phyloP scores from a whole-genome alignment of 2,797 vertebrate species.

The Sebastes iracundus region DNA sequence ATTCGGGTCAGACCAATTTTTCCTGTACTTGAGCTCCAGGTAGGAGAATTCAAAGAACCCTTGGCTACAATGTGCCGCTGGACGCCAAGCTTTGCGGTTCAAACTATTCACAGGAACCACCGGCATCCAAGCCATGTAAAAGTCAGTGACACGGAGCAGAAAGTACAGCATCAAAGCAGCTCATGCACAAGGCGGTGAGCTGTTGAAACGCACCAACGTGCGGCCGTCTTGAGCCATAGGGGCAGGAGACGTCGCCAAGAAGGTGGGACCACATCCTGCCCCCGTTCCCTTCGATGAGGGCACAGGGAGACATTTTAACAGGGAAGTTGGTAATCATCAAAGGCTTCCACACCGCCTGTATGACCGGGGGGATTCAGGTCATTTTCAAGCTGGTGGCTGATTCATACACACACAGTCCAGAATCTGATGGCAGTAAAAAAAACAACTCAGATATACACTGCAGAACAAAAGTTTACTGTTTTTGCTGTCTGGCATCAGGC shows the following conservation, averaged over 20 bases:
- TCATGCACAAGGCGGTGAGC: constrained; percentile 53
- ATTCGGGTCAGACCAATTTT: constrained; percentile 40
- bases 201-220: constrained; percentile 55
- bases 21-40: constrained; percentile 43
- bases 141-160: constrained; percentile 50
- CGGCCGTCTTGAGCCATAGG: constrained; percentile 42
- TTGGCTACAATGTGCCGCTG: constrained; percentile 24
- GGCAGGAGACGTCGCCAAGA: constrained; percentile 56
- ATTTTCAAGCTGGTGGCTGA: constrained; percentile 46
- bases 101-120: constrained; percentile 51
- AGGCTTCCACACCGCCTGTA: constrained; percentile 23
- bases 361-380: constrained; percentile 34
- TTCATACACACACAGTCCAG: constrained; percentile 35
- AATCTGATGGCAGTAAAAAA: constrained; percentile 32
- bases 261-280: constrained; percentile 74
- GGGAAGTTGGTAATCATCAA: constrained; percentile 51
- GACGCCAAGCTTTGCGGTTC: constrained; percentile 21
- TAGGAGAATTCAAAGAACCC: constrained; percentile 40
- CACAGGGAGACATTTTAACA: constrained; percentile 47
- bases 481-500: constrained; percentile 15
- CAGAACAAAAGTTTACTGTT: constrained; percentile 29
- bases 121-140: constrained; percentile 51
- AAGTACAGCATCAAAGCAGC: constrained; percentile 55
- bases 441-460: constrained; percentile 4
- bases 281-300: constrained; percentile 42